Evolutionary conservation across 2,888 invertebrate genomes (phyloP).

Genomic region (Ditylenchus weischeri): DNA sequence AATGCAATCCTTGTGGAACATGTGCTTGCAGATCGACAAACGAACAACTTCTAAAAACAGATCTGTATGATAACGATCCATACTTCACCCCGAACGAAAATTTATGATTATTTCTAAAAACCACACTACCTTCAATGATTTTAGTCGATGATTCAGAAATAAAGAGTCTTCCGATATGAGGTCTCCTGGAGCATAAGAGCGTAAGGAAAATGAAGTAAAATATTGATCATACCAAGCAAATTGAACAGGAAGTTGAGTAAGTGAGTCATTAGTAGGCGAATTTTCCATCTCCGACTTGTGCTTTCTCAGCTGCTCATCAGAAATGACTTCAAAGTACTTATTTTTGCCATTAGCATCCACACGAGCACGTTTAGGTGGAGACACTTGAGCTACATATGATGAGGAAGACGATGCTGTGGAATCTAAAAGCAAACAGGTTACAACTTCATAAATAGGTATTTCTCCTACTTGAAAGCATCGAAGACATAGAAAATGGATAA

Average conservation of each 20-base stretch:
- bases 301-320: not conserved
- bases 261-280: not conserved
- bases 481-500: not conserved
- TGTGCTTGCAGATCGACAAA: conserved; percentile 34
- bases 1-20: conserved; percentile 40
- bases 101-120: too few species aligned
- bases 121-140: too few species aligned
- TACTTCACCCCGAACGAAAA: too few species aligned
- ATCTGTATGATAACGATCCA: too few species aligned
- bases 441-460: too few species aligned
- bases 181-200: not conserved
- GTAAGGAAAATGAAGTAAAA: too few species aligned
- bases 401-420: not conserved
- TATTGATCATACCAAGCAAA: conserved; percentile 19
- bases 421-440: not conserved
- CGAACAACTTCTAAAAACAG: conserved; percentile 27
- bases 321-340: not conserved
- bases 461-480: not conserved
- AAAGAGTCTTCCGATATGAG: too few species aligned
- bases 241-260: conserved; percentile 25
- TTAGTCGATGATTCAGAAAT: too few species aligned
- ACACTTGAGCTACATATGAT: not conserved
- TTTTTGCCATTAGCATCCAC: not conserved
- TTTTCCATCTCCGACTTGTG: not conserved
- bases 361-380: conserved; percentile 1